These are phyloP conservation scores for Brachionus calyciflorus DNA, from an alignment of 1,140 invertebrate species.

Conservation along the genomic window DNA sequence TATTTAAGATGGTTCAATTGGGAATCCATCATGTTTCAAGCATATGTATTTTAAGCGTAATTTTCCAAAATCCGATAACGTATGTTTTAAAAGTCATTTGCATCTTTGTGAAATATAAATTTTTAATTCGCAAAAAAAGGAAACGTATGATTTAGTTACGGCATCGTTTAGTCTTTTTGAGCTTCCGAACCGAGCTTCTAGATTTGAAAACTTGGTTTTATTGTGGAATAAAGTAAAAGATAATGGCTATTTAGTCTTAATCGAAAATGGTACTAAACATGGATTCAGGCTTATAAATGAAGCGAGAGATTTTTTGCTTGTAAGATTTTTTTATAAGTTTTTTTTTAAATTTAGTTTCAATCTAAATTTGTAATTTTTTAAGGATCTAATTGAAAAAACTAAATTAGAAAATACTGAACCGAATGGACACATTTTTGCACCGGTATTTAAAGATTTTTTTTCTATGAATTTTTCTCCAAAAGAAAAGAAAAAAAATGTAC, in stretches of 20 bases:
- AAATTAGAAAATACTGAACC: too few relatives aligned
- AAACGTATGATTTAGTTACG: constrained; percentile 34
- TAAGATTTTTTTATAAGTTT: constrained; percentile 23
- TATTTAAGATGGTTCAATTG: background rate
- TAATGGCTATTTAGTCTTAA: constrained; percentile 35
- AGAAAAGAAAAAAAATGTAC: too few relatives aligned
- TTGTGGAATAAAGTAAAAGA: constrained; percentile 40
- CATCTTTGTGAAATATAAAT: background rate
- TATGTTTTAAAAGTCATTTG: background rate
- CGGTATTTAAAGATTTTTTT: too few relatives aligned
- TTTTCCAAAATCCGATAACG: constrained; percentile 25
- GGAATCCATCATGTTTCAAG: constrained; percentile 15
- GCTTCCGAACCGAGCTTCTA: background rate
- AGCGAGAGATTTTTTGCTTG: constrained; percentile 32
- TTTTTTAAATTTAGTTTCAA: background rate
- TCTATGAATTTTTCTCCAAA: too few relatives aligned
- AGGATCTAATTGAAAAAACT: too few relatives aligned
- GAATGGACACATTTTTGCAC: too few relatives aligned
- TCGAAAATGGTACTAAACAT: constrained; percentile 29
- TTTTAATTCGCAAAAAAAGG: background rate
- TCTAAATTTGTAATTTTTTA: background rate
- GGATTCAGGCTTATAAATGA: constrained; percentile 34
- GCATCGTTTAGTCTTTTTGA: constrained; percentile 21
- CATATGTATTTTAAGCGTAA: constrained; percentile 22
- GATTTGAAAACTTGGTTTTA: background rate